These are phyloP conservation scores for Jordanella pulchra DNA, from an alignment of 2,797 vertebrate genomes.

Conservation along the genomic window DNA sequence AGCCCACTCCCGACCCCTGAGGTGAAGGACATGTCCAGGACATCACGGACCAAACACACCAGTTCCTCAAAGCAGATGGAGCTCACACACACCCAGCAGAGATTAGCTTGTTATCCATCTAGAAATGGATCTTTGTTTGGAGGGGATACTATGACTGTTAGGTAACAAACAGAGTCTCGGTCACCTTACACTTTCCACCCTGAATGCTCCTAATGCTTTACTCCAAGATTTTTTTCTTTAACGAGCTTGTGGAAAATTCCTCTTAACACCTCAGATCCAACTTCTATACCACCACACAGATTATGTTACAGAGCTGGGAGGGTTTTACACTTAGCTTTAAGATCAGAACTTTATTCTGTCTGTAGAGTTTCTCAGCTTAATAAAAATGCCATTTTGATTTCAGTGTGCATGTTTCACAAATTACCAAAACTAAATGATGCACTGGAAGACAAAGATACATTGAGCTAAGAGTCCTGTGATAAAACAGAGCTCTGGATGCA, in stretches of 20 bases:
- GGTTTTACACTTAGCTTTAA: background rate
- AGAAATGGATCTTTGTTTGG: background rate
- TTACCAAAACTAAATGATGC: background rate
- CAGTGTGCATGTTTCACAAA: too few relatives aligned
- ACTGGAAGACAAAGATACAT: background rate
- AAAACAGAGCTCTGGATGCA: background rate
- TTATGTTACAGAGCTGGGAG: background rate
- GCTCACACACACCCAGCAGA: slow-evolving; percentile 20
- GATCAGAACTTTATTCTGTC: too few relatives aligned
- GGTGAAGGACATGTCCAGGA: slow-evolving; percentile 52
- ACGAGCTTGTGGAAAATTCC: slow-evolving; percentile 1
- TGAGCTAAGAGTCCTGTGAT: background rate
- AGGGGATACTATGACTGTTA: background rate
- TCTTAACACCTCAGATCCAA: background rate
- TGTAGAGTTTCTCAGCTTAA: background rate
- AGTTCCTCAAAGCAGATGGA: slow-evolving; percentile 33
- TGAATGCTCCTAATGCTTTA: background rate
- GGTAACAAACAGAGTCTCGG: background rate
- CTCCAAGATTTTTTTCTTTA: background rate
- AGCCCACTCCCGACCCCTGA: slow-evolving; percentile 4
- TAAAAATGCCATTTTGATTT: background rate
- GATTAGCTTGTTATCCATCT: slow-evolving; percentile 13
- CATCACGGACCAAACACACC: slow-evolving; percentile 18
- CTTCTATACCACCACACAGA: background rate
- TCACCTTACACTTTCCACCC: background rate